A percentile compares a stretch with the other conserved stretches of the same genome.
Conservation (phyloP, 1,140 invertebrate genomes). For the Bradynema listronoti region DNA sequence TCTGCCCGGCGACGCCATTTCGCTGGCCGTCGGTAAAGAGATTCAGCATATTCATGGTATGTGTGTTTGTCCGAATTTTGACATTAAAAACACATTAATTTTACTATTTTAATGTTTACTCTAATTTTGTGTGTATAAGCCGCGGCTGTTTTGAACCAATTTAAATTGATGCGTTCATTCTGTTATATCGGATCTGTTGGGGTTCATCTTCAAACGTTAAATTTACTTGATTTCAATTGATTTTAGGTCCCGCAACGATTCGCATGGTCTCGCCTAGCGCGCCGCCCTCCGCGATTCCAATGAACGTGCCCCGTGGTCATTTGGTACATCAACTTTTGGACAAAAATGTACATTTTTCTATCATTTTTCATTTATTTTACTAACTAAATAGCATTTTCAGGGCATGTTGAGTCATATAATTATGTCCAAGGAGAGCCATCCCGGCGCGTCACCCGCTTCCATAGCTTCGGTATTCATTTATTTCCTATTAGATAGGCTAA, state of each 20-base stretch:
- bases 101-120: no score
- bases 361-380: background rate
- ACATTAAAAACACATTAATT: no score
- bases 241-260: constrained; percentile 50
- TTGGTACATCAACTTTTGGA: constrained; percentile 47
- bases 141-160: no score
- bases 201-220: no score
- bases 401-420: constrained; percentile 43
- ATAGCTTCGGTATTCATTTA: background rate
- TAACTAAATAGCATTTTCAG: constrained; percentile 22
- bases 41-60: constrained; percentile 48
- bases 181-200: no score
- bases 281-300: constrained; percentile 40
- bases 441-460: constrained; percentile 13
- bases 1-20: constrained; percentile 46
- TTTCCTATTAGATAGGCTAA: no score
- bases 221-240: constrained; percentile 6
- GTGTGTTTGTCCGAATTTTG: background rate
- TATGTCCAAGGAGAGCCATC: constrained; percentile 33
- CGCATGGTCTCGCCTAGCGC: constrained; percentile 48
- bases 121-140: no score
- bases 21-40: constrained; percentile 43
- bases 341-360: constrained; percentile 18
- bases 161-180: no score
- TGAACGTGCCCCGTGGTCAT: constrained; percentile 47